Evolutionary conservation across 2,888 invertebrate genomes (phyloP).

Genomic region (Brassicogethes aeneus): DNA sequence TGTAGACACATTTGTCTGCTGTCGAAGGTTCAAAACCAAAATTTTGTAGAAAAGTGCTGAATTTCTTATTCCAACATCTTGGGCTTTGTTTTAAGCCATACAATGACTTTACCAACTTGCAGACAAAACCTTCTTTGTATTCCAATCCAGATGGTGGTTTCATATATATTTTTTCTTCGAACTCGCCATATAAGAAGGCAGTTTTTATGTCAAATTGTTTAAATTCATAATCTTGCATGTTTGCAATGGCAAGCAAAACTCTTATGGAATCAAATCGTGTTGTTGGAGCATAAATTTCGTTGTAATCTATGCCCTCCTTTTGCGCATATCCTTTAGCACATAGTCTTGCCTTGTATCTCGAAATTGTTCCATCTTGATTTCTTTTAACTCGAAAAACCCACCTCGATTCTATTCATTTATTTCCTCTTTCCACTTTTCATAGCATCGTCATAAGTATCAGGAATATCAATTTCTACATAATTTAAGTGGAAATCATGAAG

Average conservation of each 20-base stretch:
- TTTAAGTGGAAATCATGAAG: not conserved
- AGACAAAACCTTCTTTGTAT: conserved; percentile 7
- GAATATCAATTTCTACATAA: not conserved
- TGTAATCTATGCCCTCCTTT: conserved; percentile 17
- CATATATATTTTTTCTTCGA: conserved; percentile 3
- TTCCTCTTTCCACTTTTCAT: conserved; percentile 10
- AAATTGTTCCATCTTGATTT: not conserved
- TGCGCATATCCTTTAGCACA: conserved; percentile 9
- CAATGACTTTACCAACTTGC: conserved; percentile 10
- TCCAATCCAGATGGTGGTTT: not conserved
- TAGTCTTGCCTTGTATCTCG: conserved; percentile 4
- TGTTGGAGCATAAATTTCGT: conserved; percentile 18
- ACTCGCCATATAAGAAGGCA: conserved; percentile 15
- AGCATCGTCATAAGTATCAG: not conserved
- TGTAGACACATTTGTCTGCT: conserved; percentile 14
- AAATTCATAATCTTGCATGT: conserved; percentile 11
- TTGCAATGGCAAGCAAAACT: conserved; percentile 13
- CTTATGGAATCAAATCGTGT: conserved; percentile 14
- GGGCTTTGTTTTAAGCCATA: conserved; percentile 17
- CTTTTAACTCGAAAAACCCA: not conserved
- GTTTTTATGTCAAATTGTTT: no score
- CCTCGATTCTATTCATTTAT: not conserved
- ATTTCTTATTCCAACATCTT: conserved; percentile 16
- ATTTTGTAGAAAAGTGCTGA: conserved; percentile 21
- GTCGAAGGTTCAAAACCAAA: conserved; percentile 19